Evolutionary conservation across 2,888 invertebrate species (phyloP).

Genomic region (Corythucha ciliata): DNA sequence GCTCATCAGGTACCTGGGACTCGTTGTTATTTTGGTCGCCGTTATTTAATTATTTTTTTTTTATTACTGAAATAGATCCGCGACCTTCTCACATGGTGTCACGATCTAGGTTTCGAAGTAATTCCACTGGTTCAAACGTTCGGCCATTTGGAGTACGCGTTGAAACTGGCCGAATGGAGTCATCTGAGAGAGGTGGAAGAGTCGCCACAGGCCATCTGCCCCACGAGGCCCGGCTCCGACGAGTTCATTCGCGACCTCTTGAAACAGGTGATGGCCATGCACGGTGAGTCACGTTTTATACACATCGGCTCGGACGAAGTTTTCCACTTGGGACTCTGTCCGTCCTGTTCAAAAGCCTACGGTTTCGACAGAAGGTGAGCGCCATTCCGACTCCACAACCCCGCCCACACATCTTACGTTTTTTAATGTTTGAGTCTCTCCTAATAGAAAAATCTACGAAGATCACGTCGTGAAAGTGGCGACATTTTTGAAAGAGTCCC

Average conservation of each 20-base stretch:
- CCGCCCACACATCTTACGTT: not conserved
- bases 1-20: constrained; percentile 45
- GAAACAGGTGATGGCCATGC: constrained; percentile 46
- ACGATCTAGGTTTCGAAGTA: constrained; percentile 51
- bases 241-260: constrained; percentile 40
- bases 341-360: too few species aligned
- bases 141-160: constrained; percentile 70
- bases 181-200: constrained; percentile 53
- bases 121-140: constrained; percentile 80
- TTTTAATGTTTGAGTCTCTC: constrained; percentile 24
- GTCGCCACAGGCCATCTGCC: constrained; percentile 42
- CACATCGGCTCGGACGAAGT: constrained; percentile 83
- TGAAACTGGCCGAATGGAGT: constrained; percentile 59
- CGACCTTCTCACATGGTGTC: constrained; percentile 47
- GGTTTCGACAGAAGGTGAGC: too few species aligned
- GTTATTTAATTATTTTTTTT: not conserved
- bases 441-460: constrained; percentile 51
- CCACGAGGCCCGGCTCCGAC: constrained; percentile 41
- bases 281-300: constrained; percentile 45
- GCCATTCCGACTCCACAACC: not conserved
- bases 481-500: constrained; percentile 42
- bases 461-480: constrained; percentile 52
- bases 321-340: constrained; percentile 56
- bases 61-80: constrained; percentile 37
- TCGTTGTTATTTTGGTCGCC: constrained; percentile 44